A percentile compares a stretch with the other conserved stretches of the same genome.
phyloP scores from a whole-genome alignment of 2,113 vertebrate species.

The Melanocharis versteri region DNA sequence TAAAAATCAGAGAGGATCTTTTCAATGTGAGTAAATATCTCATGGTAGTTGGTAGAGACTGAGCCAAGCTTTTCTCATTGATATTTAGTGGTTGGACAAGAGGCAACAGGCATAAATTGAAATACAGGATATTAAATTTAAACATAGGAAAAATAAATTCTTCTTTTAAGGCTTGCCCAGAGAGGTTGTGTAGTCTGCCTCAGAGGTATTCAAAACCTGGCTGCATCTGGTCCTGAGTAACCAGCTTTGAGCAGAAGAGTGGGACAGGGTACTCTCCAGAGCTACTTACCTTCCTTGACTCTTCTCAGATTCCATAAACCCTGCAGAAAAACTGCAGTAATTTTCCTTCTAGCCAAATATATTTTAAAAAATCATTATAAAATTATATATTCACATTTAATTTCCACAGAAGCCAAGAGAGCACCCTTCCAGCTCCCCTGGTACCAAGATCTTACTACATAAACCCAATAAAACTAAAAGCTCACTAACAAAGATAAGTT shows the following conservation, averaged over 20 bases:
- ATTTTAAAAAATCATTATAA: neutral
- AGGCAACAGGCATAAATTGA: fast-evolving
- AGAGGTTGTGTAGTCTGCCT: neutral
- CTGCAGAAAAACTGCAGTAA: neutral
- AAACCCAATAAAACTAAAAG: neutral
- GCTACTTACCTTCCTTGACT: neutral
- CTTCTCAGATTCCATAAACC: neutral
- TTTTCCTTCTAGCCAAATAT: neutral
- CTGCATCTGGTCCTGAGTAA: neutral
- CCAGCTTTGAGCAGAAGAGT: neutral
- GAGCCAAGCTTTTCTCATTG: neutral
- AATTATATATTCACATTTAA: neutral
- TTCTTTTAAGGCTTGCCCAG: neutral
- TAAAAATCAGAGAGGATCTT: neutral
- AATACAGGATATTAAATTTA: neutral
- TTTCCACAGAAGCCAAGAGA: neutral
- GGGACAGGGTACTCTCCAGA: neutral
- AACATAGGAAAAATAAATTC: neutral
- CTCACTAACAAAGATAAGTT: neutral
- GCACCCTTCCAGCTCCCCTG: fast-evolving
- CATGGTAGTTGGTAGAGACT: neutral
- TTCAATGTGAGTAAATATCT: neutral
- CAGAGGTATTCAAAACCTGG: neutral
- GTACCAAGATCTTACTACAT: neutral
- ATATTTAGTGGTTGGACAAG: neutral